Percentiles rank a stretch among this genome's conserved stretches.
phyloP scores from a whole-genome alignment of 2,113 vertebrate species.

The Callorhinus ursinus region DNA sequence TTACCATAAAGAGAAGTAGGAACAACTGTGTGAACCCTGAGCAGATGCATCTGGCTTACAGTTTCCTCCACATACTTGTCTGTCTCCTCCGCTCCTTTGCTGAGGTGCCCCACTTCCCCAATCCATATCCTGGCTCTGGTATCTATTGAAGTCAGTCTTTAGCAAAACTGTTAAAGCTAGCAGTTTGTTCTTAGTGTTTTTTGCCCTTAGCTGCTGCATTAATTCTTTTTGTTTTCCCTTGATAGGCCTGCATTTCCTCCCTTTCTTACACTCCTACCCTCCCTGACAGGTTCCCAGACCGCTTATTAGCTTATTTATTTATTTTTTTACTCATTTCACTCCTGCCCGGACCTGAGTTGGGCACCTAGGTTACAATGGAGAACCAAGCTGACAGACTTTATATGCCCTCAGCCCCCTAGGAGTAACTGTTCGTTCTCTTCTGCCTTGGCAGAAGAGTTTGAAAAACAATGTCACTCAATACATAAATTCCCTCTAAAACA shows the following conservation, averaged over 20 bases:
- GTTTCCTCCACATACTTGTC: not conserved
- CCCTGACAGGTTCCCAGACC: not conserved
- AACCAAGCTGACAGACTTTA: not conserved
- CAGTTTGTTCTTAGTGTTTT: not conserved
- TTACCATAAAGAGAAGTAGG: not conserved
- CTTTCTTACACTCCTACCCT: not conserved
- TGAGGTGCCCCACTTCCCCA: not conserved
- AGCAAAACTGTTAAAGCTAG: slow-evolving; percentile 24
- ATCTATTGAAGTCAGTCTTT: slow-evolving; percentile 5
- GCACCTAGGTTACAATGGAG: not conserved
- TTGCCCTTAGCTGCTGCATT: not conserved
- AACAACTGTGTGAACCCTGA: not conserved
- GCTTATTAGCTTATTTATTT: not conserved
- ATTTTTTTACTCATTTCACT: not conserved
- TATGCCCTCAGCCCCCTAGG: not conserved
- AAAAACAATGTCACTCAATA: not conserved
- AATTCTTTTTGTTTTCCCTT: not conserved
- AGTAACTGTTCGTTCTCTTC: slow-evolving; percentile 13
- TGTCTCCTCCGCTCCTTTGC: not conserved
- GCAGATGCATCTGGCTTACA: not conserved
- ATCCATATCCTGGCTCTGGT: not conserved
- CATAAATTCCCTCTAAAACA: not conserved
- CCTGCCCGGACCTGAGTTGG: not conserved
- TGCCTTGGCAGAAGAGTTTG: not conserved
- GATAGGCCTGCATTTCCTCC: not conserved